These are phyloP conservation scores for Dimorphilus gyrociliatus DNA, from an alignment of 2,888 invertebrate genomes.

Conservation along the genomic window DNA sequence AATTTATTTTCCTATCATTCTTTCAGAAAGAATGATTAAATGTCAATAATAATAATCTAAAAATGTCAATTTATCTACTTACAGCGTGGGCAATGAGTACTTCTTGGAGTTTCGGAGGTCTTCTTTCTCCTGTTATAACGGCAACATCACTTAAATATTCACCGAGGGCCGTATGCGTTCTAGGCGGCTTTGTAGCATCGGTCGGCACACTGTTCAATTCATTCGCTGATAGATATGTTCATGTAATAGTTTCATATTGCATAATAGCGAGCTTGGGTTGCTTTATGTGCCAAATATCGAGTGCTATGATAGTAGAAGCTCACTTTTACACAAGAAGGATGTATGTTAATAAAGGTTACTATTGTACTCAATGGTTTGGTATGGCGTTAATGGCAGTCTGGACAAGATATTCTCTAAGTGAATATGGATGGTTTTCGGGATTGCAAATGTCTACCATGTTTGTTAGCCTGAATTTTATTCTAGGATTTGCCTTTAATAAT, in stretches of 20 bases:
- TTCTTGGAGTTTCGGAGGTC: constrained; percentile 5
- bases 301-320: constrained; percentile 1
- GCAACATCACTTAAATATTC: constrained; percentile 5
- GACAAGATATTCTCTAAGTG: constrained; percentile 2
- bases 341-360: no score
- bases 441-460: constrained; percentile 4
- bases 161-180: constrained; percentile 2
- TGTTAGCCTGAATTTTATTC: constrained; percentile 3
- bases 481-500: no score
- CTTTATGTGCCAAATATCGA: constrained; percentile 4
- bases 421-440: constrained; percentile 4
- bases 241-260: constrained; percentile 5
- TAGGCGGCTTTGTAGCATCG: constrained; percentile 6
- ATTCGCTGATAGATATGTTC: constrained; percentile 6
- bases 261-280: constrained; percentile 3
- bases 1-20: no score
- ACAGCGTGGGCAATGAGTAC: constrained; percentile 5
- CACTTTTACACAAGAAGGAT: no score
- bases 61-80: constrained; percentile 1
- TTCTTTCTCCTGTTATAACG: constrained; percentile 5
- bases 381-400: constrained; percentile 2
- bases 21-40: no score
- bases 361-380: constrained; percentile 2
- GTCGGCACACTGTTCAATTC: constrained; percentile 6
- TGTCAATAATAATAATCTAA: no score